Base-by-base conservation (phyloP, 2,797 vertebrate genomes). In the Stomatorhinus walkeri region DNA sequence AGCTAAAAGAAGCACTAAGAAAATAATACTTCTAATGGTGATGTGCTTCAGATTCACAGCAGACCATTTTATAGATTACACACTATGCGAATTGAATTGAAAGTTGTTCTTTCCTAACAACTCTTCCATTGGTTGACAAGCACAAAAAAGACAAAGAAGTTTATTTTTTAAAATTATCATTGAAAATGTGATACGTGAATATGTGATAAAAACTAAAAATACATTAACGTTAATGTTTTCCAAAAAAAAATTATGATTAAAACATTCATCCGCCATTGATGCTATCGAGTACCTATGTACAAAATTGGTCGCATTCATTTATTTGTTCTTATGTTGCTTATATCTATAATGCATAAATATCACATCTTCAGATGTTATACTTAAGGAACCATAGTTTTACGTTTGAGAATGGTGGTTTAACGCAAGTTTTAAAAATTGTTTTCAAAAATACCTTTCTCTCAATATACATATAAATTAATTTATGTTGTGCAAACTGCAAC, bases 401-500 rank as follows among this genome's bases (percentile, higher is more conserved):
- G 22, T 64, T 28, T 72, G 54, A 84, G 52, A 51, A 59, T 90
- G 36, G 1, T 86, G 59, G 79, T 83, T 90, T n/a, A 88, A 52
- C n/a, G 9, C 54, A 89, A 92, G 89, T 89, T 88, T 87, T 61
- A 87, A 32, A 59, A 36, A 10, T 54, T 68, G 54, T 88, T 85
- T 76, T 85, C 79, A 90, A 88, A 90, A 89, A 52, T 87, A 87
- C 48, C 52, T 81, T 89, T 91, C 81, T 91, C 93, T 93, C 90
- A 92, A 94, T 94, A 94, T 94, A 95, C 92, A 95, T 84, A 95
- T 93, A 94, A 94, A 95, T 91, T 95, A 91, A 93, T 94, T 94
- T 92, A 89, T 93, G 89, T 90, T 95, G 95, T 95, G 95, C 95
- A 95, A 94, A 95, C 76, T 94, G 93, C 94, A 95, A 92, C 90